Percentiles rank a stretch among this genome's conserved stretches.
These are phyloP conservation scores for Synanceia verrucosa DNA, from an alignment of 2,797 vertebrate genomes.

Conservation along the genomic window DNA sequence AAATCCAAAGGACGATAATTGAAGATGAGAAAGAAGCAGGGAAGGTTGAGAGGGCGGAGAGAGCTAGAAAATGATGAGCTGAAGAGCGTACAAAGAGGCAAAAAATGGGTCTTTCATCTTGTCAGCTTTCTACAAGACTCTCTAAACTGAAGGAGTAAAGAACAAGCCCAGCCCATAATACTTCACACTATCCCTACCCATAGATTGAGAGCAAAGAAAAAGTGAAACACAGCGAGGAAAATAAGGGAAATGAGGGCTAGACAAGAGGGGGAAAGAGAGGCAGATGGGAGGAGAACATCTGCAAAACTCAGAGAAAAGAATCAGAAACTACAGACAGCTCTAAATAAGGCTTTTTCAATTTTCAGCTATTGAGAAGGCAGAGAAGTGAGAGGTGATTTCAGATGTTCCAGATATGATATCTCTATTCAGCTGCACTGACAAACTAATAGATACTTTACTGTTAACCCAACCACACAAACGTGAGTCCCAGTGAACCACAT, in stretches of 20 bases:
- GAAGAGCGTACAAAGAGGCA: slow-evolving; percentile 28
- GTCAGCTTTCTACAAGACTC: slow-evolving; percentile 60
- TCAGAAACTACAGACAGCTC: slow-evolving; percentile 32
- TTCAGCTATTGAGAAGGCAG: slow-evolving; percentile 20
- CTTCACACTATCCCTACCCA: slow-evolving; percentile 28
- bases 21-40: slow-evolving; percentile 56
- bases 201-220: slow-evolving; percentile 8
- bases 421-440: slow-evolving; percentile 27
- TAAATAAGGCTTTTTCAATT: slow-evolving; percentile 49
- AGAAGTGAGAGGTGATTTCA: slow-evolving; percentile 22
- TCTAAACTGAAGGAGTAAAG: slow-evolving; percentile 42
- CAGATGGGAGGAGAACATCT: slow-evolving; percentile 19
- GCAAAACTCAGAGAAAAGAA: slow-evolving; percentile 6
- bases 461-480: slow-evolving; percentile 1
- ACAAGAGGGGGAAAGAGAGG: neutral
- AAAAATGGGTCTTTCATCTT: slow-evolving; percentile 67
- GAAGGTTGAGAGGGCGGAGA: slow-evolving; percentile 47
- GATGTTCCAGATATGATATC: slow-evolving; percentile 35
- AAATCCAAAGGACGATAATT: slow-evolving; percentile 55
- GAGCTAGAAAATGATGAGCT: slow-evolving; percentile 54
- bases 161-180: slow-evolving; percentile 30
- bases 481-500: slow-evolving; percentile 3
- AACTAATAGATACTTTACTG: slow-evolving; percentile 8
- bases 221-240: neutral
- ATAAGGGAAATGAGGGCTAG: slow-evolving; percentile 1